Percentiles rank a stretch among this genome's conserved stretches.
Evolutionary conservation across 2,113 vertebrate genomes (phyloP).

Genomic region (Xenopus borealis): DNA sequence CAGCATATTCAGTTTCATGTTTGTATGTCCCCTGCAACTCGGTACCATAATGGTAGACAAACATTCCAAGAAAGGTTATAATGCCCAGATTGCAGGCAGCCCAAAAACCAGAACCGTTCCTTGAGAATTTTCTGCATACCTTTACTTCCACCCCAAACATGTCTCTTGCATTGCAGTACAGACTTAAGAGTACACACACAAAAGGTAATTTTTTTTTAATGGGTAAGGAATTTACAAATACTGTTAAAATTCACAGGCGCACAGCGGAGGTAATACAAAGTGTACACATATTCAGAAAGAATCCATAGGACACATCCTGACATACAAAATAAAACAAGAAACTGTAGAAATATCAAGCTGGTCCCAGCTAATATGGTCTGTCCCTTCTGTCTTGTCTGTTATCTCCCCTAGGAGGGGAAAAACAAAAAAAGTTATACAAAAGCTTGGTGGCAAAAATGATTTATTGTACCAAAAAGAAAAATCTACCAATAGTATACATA

Average conservation of each 20-base stretch:
- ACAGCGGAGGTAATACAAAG: conserved; percentile 46
- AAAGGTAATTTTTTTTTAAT: conserved; percentile 34
- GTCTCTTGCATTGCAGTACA: too few relatives aligned
- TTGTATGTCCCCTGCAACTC: too few relatives aligned
- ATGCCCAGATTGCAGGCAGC: too few relatives aligned
- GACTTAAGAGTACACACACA: not conserved
- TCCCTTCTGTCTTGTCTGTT: conserved; percentile 82
- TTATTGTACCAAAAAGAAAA: too few relatives aligned
- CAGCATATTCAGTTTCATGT: too few relatives aligned
- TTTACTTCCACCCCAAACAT: too few relatives aligned
- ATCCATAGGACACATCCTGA: conserved; percentile 42
- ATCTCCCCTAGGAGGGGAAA: conserved; percentile 72
- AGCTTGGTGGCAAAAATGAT: too few relatives aligned
- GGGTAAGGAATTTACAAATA: conserved; percentile 40
- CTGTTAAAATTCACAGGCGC: conserved; percentile 36
- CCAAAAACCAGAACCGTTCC: too few relatives aligned
- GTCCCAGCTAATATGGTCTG: conserved; percentile 69
- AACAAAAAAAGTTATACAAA: not conserved
- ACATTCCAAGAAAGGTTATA: too few relatives aligned
- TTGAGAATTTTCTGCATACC: too few relatives aligned
- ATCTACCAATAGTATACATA: too few relatives aligned
- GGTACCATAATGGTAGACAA: too few relatives aligned
- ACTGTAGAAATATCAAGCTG: conserved; percentile 25
- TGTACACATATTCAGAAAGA: conserved; percentile 44
- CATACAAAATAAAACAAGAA: conserved; percentile 47